These are phyloP conservation scores for Periphyllus acericola DNA, from an alignment of 2,888 invertebrate genomes.

Conservation along the genomic window DNA sequence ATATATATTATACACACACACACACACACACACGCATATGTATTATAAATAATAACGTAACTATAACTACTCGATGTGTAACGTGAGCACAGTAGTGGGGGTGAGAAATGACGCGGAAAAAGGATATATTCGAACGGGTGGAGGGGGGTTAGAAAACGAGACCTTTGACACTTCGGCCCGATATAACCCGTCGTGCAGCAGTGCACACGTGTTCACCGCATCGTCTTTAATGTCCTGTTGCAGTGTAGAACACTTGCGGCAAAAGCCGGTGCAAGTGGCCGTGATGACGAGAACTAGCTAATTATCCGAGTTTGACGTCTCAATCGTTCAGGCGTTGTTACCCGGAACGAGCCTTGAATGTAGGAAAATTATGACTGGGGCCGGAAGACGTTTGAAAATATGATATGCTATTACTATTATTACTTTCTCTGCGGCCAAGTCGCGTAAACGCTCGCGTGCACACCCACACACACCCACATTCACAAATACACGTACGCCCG, in stretches of 20 bases:
- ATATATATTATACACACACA: too few species aligned
- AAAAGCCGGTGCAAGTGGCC: not conserved
- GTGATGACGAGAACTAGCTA: not conserved
- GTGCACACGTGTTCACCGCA: not conserved
- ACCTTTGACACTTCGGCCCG: not conserved
- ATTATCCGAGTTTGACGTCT: conserved; percentile 33
- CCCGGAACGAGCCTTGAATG: conserved; percentile 10
- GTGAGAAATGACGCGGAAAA: too few species aligned
- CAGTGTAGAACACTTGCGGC: not conserved
- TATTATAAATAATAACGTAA: too few species aligned
- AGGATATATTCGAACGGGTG: too few species aligned
- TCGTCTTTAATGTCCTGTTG: not conserved
- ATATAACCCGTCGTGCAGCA: not conserved
- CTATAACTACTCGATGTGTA: too few species aligned
- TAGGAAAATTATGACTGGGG: conserved; percentile 5
- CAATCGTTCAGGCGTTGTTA: conserved; percentile 4
- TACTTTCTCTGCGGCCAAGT: not conserved
- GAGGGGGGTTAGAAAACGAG: too few species aligned
- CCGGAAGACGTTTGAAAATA: conserved; percentile 14
- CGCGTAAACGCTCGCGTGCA: not conserved
- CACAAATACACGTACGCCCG: not conserved
- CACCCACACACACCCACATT: not conserved
- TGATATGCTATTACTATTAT: not conserved
- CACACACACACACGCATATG: too few species aligned
- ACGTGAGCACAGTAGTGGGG: too few species aligned